phyloP scores from a whole-genome alignment of 2,113 vertebrate genomes.

The Phylloscopus trochiloides region DNA sequence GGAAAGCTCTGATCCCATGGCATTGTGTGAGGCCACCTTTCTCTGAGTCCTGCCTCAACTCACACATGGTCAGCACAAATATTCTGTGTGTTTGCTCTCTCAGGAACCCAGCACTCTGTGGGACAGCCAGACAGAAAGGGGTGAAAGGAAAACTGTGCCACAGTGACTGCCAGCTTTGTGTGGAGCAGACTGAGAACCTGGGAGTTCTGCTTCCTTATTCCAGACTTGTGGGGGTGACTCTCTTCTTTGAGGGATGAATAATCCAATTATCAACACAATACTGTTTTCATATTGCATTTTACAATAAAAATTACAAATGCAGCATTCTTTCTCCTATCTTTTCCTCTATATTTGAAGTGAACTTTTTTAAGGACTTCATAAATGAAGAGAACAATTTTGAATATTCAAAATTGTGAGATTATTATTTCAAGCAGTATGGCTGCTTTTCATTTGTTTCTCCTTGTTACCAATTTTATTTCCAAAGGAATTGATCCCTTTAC shows the following conservation, averaged over 20 bases:
- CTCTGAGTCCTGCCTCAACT: fast-evolving
- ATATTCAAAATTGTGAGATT: not conserved
- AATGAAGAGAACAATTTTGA: not conserved
- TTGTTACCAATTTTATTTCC: not conserved
- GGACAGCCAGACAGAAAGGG: not conserved
- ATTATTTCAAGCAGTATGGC: not conserved
- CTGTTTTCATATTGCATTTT: not conserved
- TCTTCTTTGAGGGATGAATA: not conserved
- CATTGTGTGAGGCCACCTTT: not conserved
- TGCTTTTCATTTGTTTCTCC: not conserved
- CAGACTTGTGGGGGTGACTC: not conserved
- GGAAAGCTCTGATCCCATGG: not conserved
- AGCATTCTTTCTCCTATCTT: not conserved
- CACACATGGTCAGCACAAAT: fast-evolving
- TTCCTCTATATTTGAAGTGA: not conserved
- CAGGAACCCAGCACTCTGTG: not conserved
- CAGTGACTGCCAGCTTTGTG: not conserved
- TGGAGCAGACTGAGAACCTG: not conserved
- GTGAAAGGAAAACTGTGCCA: not conserved
- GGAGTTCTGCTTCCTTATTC: not conserved
- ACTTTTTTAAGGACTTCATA: not conserved
- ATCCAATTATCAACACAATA: not conserved
- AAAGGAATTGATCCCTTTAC: not conserved
- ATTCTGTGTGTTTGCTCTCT: not conserved
- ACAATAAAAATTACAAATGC: not conserved